phyloP scores from a whole-genome alignment of 2,113 vertebrate species.

The Pelobates fuscus region DNA sequence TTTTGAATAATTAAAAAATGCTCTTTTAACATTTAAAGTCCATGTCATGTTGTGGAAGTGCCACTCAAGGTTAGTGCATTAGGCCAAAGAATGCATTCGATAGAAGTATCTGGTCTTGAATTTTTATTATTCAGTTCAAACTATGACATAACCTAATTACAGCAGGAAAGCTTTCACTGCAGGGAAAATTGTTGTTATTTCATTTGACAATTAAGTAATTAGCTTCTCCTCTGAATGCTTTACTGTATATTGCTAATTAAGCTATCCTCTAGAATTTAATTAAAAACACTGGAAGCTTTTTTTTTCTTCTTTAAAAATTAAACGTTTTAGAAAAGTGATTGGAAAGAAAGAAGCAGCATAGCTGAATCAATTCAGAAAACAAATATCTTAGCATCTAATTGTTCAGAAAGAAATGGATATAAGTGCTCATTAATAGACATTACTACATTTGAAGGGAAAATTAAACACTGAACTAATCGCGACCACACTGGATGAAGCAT shows the following conservation, averaged over 20 bases:
- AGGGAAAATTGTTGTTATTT: conserved; percentile 68
- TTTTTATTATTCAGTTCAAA: conserved; percentile 69
- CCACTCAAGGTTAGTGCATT: conserved; percentile 22
- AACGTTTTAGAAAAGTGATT: conserved; percentile 19
- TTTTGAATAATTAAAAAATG: not conserved
- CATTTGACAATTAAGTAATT: conserved; percentile 73
- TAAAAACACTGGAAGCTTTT: conserved; percentile 56
- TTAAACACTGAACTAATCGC: not conserved
- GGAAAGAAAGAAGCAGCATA: conserved; percentile 1
- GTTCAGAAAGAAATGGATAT: not conserved
- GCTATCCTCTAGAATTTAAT: conserved; percentile 58
- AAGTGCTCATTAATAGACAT: not conserved
- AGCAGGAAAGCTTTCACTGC: conserved; percentile 62
- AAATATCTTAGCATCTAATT: conserved; percentile 1
- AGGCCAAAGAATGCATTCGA: conserved; percentile 64
- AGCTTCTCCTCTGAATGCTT: conserved; percentile 64
- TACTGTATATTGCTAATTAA: conserved; percentile 66
- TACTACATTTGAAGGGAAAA: not conserved
- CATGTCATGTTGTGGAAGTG: not conserved
- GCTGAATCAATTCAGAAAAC: conserved; percentile 8
- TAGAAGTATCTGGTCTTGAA: conserved; percentile 58
- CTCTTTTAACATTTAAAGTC: not conserved
- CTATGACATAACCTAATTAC: conserved; percentile 71
- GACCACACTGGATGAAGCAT: too few relatives aligned
- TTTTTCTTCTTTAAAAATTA: conserved; percentile 38